Evolutionary conservation across 2,797 vertebrate species (phyloP), one percentile per base, ranked within the genome.

Genomic region (Urosaurus nigricauda): DNA sequence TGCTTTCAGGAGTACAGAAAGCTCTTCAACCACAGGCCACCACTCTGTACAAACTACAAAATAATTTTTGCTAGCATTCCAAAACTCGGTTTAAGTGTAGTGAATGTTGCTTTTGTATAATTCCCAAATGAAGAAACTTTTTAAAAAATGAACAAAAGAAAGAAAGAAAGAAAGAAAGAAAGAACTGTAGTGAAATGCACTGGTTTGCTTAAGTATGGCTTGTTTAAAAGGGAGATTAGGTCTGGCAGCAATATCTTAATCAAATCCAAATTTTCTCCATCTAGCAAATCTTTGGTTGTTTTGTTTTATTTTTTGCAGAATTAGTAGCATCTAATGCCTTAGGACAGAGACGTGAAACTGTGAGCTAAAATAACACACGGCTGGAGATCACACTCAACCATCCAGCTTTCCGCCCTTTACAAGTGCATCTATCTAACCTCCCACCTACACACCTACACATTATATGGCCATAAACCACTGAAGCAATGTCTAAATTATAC

Each of bases 1-100:
- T 29, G 65, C 6, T 12, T 40, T 37, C 21, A 11, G 74, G n/a
- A n/a, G n/a, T n/a, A n/a, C 43, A 43, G 43, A 43, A 43, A 43
- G 2, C 43, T 47, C 37, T 11, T 19, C 56, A 60, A 60, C 4
- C 1, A 60, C 58, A 17, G 71, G 53, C 14, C 17, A 51, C 74
- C 11, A 1, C 4, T 19, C 14, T 56, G 35, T 19, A 11, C 11
- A 40, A 43, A 95, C 91, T 88, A 88, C 53, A 90, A 92, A 90
- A 94, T 94, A 93, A 93, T 4, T 93, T 94, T 94, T 74, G 51
- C 92, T 93, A 95, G 92, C 91, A 94, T 90, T 0, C 2, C 95
- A 96, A 92, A 94, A 97, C 97, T 97, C 97, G 97, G 96, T 96
- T 95, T 94, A 95, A 97, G 95, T 97, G 96, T 90, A 92, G 92